Evolutionary conservation across 1,140 invertebrate genomes (phyloP).

Genomic region (Rhopalosiphum padi): DNA sequence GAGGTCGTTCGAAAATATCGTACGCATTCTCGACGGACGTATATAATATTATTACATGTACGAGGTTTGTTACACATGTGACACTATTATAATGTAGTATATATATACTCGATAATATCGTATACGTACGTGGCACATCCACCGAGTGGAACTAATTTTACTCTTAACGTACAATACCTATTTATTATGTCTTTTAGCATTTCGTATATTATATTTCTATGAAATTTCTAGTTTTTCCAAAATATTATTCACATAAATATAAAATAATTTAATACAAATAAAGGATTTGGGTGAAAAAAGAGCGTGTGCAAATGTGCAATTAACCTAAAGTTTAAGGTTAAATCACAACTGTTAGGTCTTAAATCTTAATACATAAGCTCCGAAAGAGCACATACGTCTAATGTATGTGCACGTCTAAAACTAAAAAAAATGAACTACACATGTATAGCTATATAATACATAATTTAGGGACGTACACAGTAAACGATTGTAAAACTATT

Average conservation of each 20-base stretch:
- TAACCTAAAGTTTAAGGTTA: no score
- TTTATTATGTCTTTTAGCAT: neutral
- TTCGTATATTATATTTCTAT: neutral
- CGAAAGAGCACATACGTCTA: no score
- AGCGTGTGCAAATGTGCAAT: no score
- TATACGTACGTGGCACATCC: neutral
- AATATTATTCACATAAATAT: neutral
- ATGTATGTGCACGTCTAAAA: no score
- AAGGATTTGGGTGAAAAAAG: no score
- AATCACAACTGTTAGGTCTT: no score
- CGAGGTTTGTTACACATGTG: neutral
- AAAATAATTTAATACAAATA: no score
- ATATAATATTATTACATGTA: neutral
- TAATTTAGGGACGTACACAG: no score
- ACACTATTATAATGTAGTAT: neutral
- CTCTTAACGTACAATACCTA: neutral
- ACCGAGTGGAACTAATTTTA: neutral
- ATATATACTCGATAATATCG: neutral
- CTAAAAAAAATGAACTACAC: no score
- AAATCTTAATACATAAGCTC: no score
- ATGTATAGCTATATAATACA: no score
- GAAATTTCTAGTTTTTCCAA: neutral
- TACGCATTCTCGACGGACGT: neutral
- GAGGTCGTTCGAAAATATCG: slow-evolving; percentile 18
- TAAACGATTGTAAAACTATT: no score